phyloP scores from a whole-genome alignment of 64 coral and sea anemone species.

The Montipora foliosa region DNA sequence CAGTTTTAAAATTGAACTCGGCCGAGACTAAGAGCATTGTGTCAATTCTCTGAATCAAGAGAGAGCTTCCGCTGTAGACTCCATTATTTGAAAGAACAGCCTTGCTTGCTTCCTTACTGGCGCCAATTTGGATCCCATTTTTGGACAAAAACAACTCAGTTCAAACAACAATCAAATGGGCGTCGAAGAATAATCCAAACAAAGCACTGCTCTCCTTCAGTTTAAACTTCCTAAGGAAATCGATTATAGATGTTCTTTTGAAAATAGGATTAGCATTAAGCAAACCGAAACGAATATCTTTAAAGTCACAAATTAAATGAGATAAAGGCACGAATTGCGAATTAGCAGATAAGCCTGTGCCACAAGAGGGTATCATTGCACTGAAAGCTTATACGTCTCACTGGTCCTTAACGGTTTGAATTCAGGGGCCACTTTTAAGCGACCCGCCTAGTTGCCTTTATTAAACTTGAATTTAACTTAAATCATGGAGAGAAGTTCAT shows the following conservation, averaged over 20 bases:
- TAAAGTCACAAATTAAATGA: neutral
- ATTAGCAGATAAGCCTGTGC: no score
- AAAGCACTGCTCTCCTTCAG: neutral
- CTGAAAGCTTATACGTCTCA: no score
- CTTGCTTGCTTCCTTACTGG: neutral
- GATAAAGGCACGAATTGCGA: neutral
- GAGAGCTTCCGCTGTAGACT: neutral
- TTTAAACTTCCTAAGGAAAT: neutral
- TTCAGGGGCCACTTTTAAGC: no score
- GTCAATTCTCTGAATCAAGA: neutral
- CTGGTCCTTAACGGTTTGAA: no score
- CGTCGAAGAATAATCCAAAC: neutral
- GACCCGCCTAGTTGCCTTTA: no score
- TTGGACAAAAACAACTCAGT: neutral
- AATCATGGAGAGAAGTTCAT: no score
- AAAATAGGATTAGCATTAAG: constrained; percentile 6
- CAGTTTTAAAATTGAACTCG: no score
- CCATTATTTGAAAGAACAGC: neutral
- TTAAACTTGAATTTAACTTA: no score
- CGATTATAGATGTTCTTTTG: neutral
- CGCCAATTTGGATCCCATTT: neutral
- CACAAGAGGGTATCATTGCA: no score
- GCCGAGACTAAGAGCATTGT: neutral
- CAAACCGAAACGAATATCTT: neutral
- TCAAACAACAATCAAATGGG: neutral